These are phyloP conservation scores for Cryptotis parvus DNA, from an alignment of 2,113 vertebrate genomes.

Conservation along the genomic window DNA sequence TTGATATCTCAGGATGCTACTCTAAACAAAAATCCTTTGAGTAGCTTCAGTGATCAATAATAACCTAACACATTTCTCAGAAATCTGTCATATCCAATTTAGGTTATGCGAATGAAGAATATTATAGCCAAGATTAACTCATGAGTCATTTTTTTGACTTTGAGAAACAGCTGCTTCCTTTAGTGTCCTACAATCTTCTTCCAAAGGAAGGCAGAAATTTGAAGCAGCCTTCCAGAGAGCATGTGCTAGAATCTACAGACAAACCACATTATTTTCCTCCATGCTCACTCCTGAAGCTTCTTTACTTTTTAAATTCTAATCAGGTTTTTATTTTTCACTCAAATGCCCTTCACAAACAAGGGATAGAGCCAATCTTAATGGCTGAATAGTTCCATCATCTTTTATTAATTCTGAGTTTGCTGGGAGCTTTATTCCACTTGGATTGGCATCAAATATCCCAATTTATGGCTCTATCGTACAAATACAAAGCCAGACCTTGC, in stretches of 20 bases:
- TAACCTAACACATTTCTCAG: conserved; percentile 29
- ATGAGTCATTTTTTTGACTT: conserved; percentile 27
- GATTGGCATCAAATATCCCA: neutral
- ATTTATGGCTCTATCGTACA: conserved; percentile 16
- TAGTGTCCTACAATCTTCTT: neutral
- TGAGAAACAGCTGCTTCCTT: conserved; percentile 9
- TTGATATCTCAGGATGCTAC: neutral
- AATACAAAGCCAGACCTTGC: neutral
- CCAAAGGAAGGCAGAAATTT: neutral
- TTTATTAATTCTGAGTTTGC: conserved; percentile 55
- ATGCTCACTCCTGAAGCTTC: neutral
- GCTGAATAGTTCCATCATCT: neutral
- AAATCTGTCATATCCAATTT: conserved; percentile 5
- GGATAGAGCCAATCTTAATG: neutral
- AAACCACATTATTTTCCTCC: neutral
- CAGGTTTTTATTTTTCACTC: conserved; percentile 29
- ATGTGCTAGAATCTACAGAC: neutral
- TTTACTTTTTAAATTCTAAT: conserved; percentile 4
- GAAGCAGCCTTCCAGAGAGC: neutral
- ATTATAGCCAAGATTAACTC: neutral
- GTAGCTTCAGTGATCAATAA: neutral
- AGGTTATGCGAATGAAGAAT: conserved; percentile 45
- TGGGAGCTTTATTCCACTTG: conserved; percentile 5
- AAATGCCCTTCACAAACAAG: conserved; percentile 40
- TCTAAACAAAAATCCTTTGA: neutral